A percentile compares a stretch with the other conserved stretches of the same genome.
phyloP scores from a whole-genome alignment of 2,113 vertebrate species.

The Callipepla squamata region DNA sequence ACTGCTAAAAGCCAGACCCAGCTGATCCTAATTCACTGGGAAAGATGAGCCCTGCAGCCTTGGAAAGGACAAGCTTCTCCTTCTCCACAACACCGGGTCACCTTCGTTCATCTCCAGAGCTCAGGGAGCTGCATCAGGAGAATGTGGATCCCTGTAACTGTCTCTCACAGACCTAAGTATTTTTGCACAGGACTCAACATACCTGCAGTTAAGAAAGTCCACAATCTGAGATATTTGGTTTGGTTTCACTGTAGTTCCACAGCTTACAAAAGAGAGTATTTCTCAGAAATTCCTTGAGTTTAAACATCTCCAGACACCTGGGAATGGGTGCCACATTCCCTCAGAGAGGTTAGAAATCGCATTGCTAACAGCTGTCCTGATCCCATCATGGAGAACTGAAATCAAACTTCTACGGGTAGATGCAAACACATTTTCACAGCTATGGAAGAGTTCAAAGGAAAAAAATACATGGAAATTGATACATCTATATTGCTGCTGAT shows the following conservation, averaged over 20 bases:
- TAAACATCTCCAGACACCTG: background rate
- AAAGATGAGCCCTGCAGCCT: background rate
- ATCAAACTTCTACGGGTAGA: fast-evolving
- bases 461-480: background rate
- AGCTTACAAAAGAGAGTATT: fast-evolving
- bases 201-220: background rate
- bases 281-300: background rate
- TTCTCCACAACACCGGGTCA: background rate
- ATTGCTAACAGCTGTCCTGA: background rate
- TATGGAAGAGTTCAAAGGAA: background rate
- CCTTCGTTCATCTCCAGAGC: background rate
- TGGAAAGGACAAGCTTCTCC: fast-evolving
- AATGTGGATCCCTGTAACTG: background rate
- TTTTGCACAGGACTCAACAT: background rate
- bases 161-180: background rate
- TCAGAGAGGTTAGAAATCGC: background rate
- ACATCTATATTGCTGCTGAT: background rate
- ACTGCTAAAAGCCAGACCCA: background rate
- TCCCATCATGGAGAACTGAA: fast-evolving
- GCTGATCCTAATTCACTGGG: background rate
- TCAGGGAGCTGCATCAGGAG: background rate
- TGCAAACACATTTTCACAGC: background rate
- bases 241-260: background rate
- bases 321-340: too few relatives aligned
- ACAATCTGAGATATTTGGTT: background rate